Percentiles rank a stretch among this genome's conserved stretches.
phyloP scores from a whole-genome alignment of 2,113 vertebrate genomes.

The Vidua chalybeata region DNA sequence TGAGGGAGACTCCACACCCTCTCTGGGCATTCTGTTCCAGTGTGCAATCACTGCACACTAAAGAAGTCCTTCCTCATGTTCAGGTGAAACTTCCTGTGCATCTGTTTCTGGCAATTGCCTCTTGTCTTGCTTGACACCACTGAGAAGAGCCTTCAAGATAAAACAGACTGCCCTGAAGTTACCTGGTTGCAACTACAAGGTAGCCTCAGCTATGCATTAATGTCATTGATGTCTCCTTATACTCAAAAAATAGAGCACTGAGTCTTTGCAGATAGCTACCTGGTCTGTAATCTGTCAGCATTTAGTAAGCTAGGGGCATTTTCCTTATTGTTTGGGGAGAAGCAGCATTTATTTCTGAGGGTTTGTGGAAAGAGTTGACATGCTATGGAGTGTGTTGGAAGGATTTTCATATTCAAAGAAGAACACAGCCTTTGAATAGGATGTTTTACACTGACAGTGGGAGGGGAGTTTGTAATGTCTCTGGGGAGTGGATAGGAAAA shows the following conservation, averaged over 20 bases:
- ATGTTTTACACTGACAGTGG: not conserved
- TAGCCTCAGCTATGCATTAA: not conserved
- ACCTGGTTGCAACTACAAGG: not conserved
- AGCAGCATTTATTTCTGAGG: not conserved
- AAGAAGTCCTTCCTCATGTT: not conserved
- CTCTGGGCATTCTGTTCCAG: not conserved
- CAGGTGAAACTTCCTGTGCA: not conserved
- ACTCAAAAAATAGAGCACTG: not conserved
- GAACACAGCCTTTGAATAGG: not conserved
- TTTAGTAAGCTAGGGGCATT: not conserved
- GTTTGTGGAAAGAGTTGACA: not conserved
- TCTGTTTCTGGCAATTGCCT: not conserved
- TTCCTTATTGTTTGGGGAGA: not conserved
- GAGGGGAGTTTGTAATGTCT: not conserved
- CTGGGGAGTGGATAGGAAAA: not conserved
- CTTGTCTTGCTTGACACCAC: not conserved
- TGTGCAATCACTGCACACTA: not conserved
- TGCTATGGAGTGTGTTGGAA: not conserved
- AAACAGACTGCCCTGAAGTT: not conserved
- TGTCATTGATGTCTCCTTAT: not conserved
- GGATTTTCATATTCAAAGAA: not conserved
- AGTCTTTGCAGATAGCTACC: not conserved
- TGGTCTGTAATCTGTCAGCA: not conserved
- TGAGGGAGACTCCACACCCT: fast-evolving
- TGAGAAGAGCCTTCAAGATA: not conserved